Conservation (phyloP, 2,113 vertebrate species). For the Argyrosomus japonicus region DNA sequence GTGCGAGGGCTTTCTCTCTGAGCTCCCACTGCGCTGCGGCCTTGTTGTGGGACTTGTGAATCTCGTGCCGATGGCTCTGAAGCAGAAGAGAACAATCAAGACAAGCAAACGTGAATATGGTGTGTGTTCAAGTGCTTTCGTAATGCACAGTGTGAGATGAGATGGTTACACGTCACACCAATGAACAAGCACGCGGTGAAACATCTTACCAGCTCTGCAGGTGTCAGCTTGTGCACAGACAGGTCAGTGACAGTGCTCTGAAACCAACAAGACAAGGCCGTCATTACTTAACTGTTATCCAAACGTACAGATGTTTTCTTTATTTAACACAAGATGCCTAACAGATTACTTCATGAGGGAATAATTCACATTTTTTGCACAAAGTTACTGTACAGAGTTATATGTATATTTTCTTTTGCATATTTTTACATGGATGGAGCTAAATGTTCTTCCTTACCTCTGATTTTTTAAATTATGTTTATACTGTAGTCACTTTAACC, state of each 20-base stretch:
- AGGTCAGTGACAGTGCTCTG: slow-evolving; percentile 92
- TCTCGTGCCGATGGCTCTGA: slow-evolving; percentile 90
- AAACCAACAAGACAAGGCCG: slow-evolving; percentile 42
- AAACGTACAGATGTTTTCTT: not conserved
- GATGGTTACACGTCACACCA: not conserved
- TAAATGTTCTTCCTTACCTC: no score
- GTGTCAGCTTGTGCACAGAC: slow-evolving; percentile 88
- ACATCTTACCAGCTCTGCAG: slow-evolving; percentile 90
- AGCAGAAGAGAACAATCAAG: slow-evolving; percentile 6
- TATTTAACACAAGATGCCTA: not conserved
- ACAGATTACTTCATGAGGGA: not conserved
- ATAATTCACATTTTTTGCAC: no score
- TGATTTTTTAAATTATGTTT: no score
- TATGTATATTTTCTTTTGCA: no score
- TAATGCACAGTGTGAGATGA: no score
- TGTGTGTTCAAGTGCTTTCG: no score
- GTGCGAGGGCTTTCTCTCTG: slow-evolving; percentile 87
- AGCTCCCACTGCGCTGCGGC: slow-evolving; percentile 89
- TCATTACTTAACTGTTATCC: not conserved
- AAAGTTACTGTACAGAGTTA: no score
- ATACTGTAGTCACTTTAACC: no score
- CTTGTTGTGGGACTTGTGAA: slow-evolving; percentile 92
- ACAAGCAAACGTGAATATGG: not conserved
- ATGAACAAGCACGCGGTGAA: not conserved
- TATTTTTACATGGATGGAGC: no score